A percentile compares a stretch with the other conserved stretches of the same genome.
These are phyloP conservation scores for Heliconius charithonia DNA, from an alignment of 2,888 invertebrate species.

Conservation along the genomic window DNA sequence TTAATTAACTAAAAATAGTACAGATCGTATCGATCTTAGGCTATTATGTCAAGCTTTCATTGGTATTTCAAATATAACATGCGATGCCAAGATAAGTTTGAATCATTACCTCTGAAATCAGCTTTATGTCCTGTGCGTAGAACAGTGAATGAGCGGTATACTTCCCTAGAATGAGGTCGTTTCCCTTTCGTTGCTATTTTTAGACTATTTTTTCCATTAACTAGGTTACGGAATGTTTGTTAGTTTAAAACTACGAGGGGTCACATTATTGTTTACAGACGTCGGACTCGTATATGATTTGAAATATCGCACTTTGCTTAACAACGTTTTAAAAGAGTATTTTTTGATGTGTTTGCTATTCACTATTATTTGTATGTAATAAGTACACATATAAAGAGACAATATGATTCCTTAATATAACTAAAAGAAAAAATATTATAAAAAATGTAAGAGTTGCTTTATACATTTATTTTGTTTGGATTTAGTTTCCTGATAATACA, in stretches of 20 bases:
- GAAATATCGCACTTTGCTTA: conserved; percentile 16
- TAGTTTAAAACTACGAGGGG: conserved; percentile 14
- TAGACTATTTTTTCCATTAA: conserved; percentile 64
- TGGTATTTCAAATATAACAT: conserved; percentile 44
- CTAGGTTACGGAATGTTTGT: conserved; percentile 36
- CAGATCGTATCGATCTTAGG: conserved; percentile 65
- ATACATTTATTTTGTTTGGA: neutral
- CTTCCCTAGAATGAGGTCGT: conserved; percentile 70
- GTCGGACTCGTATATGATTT: neutral
- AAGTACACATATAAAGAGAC: no score
- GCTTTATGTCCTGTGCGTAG: conserved; percentile 75
- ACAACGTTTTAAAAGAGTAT: no score
- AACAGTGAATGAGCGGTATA: conserved; percentile 67
- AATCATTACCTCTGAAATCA: conserved; percentile 70
- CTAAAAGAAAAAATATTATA: neutral
- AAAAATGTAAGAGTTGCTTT: neutral
- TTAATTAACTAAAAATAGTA: conserved; percentile 60
- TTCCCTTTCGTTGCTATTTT: conserved; percentile 74
- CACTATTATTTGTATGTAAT: no score
- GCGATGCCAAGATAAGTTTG: conserved; percentile 72
- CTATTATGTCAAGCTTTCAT: conserved; percentile 59
- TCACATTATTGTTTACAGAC: conserved; percentile 6
- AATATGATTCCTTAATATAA: neutral
- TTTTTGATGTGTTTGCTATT: no score
- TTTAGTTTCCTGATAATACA: neutral